Percentiles rank a stretch among this genome's conserved stretches.
Conservation (phyloP, 2,888 invertebrate species). For the Linnaemya vulpina region DNA sequence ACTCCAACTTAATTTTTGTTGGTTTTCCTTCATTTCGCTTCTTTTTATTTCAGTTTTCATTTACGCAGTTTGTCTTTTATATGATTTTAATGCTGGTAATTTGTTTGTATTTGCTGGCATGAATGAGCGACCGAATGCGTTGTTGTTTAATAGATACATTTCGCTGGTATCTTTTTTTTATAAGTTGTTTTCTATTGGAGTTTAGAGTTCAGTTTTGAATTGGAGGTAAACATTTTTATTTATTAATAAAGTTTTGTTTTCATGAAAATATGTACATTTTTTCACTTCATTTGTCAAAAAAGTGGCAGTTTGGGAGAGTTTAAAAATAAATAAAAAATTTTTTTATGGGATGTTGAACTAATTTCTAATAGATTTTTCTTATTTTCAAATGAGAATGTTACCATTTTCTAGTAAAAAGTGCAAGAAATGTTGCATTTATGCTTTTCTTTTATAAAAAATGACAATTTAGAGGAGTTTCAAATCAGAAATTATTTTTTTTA, state of each 20-base stretch:
- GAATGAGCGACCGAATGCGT: neutral
- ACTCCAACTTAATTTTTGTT: conserved; percentile 52
- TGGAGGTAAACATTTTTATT: neutral
- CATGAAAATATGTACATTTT: too few species aligned
- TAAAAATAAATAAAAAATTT: too few species aligned
- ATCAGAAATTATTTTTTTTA: too few species aligned
- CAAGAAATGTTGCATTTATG: too few species aligned
- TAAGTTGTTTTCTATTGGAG: neutral
- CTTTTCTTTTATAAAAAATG: too few species aligned
- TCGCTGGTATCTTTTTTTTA: neutral
- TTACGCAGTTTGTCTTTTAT: conserved; percentile 57
- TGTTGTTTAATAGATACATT: conserved; percentile 4
- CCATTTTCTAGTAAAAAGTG: too few species aligned
- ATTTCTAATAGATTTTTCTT: too few species aligned
- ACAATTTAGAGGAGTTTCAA: too few species aligned
- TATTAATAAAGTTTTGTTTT: neutral
- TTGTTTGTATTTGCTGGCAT: conserved; percentile 22
- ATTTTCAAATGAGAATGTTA: too few species aligned
- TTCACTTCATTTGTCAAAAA: too few species aligned
- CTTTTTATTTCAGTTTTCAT: conserved; percentile 27
- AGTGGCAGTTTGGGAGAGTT: too few species aligned
- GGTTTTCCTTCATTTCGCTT: conserved; percentile 15
- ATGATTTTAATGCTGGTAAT: conserved; percentile 52
- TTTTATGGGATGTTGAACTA: too few species aligned
- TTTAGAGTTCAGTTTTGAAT: neutral